phyloP scores from a whole-genome alignment of 2,888 invertebrate genomes.

The Gerosis bhagava region DNA sequence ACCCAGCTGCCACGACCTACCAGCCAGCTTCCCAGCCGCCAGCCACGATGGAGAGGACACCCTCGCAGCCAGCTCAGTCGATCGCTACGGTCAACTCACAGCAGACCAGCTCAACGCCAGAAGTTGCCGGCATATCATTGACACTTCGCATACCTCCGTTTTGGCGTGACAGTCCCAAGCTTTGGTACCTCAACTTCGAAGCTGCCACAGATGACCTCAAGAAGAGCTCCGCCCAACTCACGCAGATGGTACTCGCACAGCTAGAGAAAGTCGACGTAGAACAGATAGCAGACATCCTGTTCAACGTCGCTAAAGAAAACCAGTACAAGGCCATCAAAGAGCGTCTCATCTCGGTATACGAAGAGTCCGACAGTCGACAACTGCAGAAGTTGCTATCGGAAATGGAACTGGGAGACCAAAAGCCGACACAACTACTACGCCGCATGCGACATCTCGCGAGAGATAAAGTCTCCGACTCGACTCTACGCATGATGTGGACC shows the following conservation, averaged over 20 bases:
- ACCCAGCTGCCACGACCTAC: too few species aligned
- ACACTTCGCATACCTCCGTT: not conserved
- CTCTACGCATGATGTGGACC: conserved; percentile 31
- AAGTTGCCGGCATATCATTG: not conserved
- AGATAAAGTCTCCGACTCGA: conserved; percentile 29
- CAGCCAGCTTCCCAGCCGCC: not conserved
- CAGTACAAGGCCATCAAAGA: not conserved
- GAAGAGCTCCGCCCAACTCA: not conserved
- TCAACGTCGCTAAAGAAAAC: not conserved
- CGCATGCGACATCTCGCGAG: conserved; percentile 28
- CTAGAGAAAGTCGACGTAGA: not conserved
- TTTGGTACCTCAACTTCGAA: not conserved
- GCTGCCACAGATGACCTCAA: not conserved
- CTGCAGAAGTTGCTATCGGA: conserved; percentile 30
- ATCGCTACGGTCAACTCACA: too few species aligned
- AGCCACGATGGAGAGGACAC: not conserved
- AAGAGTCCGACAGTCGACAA: conserved; percentile 26
- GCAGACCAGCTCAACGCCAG: too few species aligned
- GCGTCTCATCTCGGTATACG: not conserved
- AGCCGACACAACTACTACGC: conserved; percentile 31
- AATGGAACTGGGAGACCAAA: conserved; percentile 34
- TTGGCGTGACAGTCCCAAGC: not conserved
- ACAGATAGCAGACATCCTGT: conserved; percentile 1
- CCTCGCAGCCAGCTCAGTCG: too few species aligned
- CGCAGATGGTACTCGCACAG: not conserved